phyloP scores from a whole-genome alignment of 2,797 vertebrate genomes.

The Liparis tanakae region DNA sequence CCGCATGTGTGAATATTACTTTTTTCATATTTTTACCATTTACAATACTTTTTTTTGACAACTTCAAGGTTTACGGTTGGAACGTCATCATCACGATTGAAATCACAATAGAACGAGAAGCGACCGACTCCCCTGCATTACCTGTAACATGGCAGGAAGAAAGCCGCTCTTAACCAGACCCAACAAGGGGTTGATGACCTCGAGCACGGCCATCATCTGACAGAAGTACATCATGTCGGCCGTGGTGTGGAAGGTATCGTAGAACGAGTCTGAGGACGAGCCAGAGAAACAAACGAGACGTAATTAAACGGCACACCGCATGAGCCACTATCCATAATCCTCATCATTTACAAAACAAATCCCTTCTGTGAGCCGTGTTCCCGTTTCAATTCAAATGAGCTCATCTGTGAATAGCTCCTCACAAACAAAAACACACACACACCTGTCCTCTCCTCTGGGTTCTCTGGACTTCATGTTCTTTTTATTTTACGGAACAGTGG shows the following conservation, averaged over 20 bases:
- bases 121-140: slow-evolving; percentile 9
- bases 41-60: background rate
- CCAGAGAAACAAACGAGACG: slow-evolving; percentile 31
- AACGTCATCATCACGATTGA: background rate
- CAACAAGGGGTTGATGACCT: slow-evolving; percentile 89
- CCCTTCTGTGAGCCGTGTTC: slow-evolving; percentile 25
- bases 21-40: background rate
- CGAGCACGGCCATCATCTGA: slow-evolving; percentile 90
- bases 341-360: slow-evolving; percentile 75
- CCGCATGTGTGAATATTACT: background rate
- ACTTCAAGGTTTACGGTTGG: background rate
- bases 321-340: slow-evolving; percentile 28
- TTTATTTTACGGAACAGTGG: slow-evolving; percentile 14
- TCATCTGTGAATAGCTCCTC: slow-evolving; percentile 46
- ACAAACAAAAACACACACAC: slow-evolving; percentile 29
- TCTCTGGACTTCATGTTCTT: slow-evolving; percentile 26
- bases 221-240: slow-evolving; percentile 96
- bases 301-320: slow-evolving; percentile 29
- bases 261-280: slow-evolving; percentile 88
- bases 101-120: background rate
- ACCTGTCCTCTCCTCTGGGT: slow-evolving; percentile 7
- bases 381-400: slow-evolving; percentile 67
- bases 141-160: slow-evolving; percentile 89
- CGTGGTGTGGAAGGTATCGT: slow-evolving; percentile 91
- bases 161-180: slow-evolving; percentile 88